Conservation (phyloP, 2,888 invertebrate species). For the Eilema caniola region DNA sequence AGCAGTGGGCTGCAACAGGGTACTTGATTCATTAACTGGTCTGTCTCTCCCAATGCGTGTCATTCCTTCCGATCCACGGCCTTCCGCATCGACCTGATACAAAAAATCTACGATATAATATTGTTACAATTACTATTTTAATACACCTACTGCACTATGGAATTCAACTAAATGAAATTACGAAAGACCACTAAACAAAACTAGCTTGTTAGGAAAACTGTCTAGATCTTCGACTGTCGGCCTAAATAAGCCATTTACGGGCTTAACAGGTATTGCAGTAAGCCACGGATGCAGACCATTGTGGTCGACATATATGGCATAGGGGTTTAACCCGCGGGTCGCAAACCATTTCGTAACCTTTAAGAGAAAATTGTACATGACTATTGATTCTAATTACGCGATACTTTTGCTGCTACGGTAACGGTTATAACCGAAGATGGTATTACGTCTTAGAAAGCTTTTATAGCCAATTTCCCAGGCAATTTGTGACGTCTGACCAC, state of each 20-base stretch:
- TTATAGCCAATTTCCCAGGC: constrained; percentile 30
- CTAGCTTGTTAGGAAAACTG: constrained; percentile 47
- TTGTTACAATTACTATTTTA: too few species aligned
- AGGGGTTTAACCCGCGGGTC: constrained; percentile 63
- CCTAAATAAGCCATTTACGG: constrained; percentile 54
- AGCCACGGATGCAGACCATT: constrained; percentile 73
- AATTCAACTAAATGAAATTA: not conserved
- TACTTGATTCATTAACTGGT: too few species aligned
- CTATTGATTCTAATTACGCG: constrained; percentile 66
- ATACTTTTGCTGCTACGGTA: constrained; percentile 50
- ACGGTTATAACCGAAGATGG: constrained; percentile 37
- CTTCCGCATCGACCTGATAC: too few species aligned
- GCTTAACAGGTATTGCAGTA: constrained; percentile 69
- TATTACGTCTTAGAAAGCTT: constrained; percentile 24
- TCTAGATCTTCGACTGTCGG: constrained; percentile 43
- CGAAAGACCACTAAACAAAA: constrained; percentile 35
- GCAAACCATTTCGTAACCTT: constrained; percentile 63
- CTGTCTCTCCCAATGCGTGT: too few species aligned
- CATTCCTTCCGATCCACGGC: too few species aligned
- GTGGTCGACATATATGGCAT: constrained; percentile 74
- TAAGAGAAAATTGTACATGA: constrained; percentile 67
- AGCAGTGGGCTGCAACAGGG: too few species aligned
- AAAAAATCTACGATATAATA: too few species aligned
- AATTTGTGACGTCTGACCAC: constrained; percentile 25
- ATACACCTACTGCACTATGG: too few species aligned